phyloP scores from a whole-genome alignment of 2,113 vertebrate genomes.

The Sterna hirundo region DNA sequence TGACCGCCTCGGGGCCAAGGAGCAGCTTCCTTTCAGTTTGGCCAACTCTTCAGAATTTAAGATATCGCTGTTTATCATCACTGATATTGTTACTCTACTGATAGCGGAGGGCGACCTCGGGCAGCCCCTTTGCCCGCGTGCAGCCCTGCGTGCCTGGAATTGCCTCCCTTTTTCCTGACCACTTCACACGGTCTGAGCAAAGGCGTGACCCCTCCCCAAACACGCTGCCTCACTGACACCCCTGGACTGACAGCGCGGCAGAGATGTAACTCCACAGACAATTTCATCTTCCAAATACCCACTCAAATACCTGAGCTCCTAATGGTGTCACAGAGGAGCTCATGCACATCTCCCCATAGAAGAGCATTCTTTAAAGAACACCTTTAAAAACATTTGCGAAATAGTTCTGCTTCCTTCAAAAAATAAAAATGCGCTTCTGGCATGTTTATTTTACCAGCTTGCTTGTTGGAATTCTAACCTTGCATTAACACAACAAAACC shows the following conservation, averaged over 20 bases:
- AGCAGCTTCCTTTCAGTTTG: not conserved
- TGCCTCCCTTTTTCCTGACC: not conserved
- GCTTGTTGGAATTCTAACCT: not conserved
- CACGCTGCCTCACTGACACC: not conserved
- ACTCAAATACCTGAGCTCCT: not conserved
- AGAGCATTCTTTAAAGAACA: not conserved
- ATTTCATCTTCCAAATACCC: not conserved
- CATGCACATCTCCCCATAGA: not conserved
- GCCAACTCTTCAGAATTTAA: not conserved
- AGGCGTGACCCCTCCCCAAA: not conserved
- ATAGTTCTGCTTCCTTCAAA: not conserved
- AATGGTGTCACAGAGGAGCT: not conserved
- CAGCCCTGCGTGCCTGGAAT: not conserved
- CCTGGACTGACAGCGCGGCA: not conserved
- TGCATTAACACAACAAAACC: not conserved
- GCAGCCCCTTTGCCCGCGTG: not conserved
- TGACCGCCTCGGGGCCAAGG: not conserved
- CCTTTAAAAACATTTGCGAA: not conserved
- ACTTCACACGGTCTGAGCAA: not conserved
- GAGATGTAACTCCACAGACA: not conserved
- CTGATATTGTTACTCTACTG: not conserved
- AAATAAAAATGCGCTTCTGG: not conserved
- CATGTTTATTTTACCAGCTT: not conserved
- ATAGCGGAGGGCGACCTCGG: not conserved
- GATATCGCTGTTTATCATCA: not conserved